A percentile compares a stretch with the other conserved stretches of the same genome.
These are phyloP conservation scores for Colius striatus DNA, from an alignment of 2,113 vertebrate species.

Conservation along the genomic window DNA sequence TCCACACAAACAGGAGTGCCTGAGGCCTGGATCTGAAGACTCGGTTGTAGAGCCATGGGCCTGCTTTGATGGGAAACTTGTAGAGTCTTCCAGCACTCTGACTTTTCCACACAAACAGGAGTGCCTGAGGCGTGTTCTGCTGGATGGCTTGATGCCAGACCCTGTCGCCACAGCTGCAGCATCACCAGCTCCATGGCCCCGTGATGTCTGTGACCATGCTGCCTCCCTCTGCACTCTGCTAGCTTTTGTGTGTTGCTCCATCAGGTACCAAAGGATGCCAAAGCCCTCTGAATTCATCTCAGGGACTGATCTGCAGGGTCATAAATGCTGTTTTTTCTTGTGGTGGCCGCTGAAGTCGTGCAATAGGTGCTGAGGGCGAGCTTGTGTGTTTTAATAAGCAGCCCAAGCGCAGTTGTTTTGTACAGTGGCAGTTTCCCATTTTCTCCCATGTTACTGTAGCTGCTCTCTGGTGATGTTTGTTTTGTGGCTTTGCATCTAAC, in stretches of 20 bases:
- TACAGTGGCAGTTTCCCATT: background rate
- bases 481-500: background rate
- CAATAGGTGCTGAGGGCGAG: background rate
- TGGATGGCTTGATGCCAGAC: accelerated
- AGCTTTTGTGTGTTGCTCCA: background rate
- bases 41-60: background rate
- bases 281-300: background rate
- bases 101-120: background rate
- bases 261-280: accelerated
- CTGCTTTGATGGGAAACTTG: background rate
- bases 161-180: accelerated
- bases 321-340: background rate
- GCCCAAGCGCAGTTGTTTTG: background rate
- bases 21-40: background rate
- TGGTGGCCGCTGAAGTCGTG: background rate
- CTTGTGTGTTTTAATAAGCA: background rate
- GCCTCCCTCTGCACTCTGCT: background rate
- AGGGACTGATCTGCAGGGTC: background rate
- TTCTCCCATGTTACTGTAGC: accelerated
- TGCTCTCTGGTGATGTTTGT: background rate
- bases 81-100: background rate
- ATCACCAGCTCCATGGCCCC: background rate
- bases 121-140: background rate
- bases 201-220: accelerated
- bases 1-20: background rate